Evolutionary conservation across 2,888 invertebrate species (phyloP).

Genomic region (Endotricha flammealis): DNA sequence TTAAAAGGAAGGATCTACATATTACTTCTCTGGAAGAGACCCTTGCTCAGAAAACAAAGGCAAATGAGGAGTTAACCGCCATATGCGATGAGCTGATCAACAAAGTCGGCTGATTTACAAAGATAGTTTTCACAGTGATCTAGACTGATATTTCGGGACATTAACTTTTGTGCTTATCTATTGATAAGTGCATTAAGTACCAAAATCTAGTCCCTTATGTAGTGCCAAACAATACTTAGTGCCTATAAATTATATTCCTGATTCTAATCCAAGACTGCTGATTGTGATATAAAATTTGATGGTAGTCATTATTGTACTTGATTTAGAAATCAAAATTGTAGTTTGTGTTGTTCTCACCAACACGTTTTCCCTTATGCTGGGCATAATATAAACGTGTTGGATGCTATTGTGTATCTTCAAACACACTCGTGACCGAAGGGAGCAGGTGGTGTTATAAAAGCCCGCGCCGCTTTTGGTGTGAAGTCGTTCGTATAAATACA

Average conservation of each 20-base stretch:
- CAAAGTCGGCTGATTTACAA: constrained; percentile 64
- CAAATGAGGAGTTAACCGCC: constrained; percentile 91
- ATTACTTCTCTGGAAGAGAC: constrained; percentile 88
- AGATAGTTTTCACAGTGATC: constrained; percentile 34
- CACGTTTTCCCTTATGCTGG: constrained; percentile 58
- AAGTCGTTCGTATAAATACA: too few species aligned
- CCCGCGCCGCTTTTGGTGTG: too few species aligned
- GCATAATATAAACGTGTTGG: constrained; percentile 45
- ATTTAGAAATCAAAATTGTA: constrained; percentile 2
- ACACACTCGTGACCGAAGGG: too few species aligned
- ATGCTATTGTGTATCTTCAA: constrained; percentile 9
- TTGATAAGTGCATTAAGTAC: constrained; percentile 55
- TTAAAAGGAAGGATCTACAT: constrained; percentile 92
- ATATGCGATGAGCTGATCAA: constrained; percentile 96
- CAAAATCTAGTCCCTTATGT: constrained; percentile 32
- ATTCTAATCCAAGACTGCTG: constrained; percentile 52
- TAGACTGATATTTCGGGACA: constrained; percentile 39
- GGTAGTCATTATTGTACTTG: constrained; percentile 16
- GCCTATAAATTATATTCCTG: constrained; percentile 33
- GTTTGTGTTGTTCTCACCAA: constrained; percentile 15
- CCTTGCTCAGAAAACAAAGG: constrained; percentile 91
- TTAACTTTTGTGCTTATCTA: constrained; percentile 56
- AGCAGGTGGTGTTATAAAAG: too few species aligned
- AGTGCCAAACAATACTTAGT: constrained; percentile 60
- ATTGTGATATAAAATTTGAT: constrained; percentile 53